Conservation (phyloP, 2,888 invertebrate species). For the Oscheius sp. region DNA sequence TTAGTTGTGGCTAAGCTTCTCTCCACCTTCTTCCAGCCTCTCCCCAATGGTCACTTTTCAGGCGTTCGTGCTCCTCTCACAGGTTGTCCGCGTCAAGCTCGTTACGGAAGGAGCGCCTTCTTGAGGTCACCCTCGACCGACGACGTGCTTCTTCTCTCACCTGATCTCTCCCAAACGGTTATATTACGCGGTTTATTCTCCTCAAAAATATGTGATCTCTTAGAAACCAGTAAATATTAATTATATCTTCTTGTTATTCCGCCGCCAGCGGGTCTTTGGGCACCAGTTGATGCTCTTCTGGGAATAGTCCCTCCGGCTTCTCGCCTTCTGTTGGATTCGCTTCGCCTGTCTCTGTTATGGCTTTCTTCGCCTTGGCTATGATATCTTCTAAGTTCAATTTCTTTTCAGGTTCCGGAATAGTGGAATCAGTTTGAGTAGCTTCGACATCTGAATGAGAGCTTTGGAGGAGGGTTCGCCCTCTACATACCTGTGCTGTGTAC, state of each 20-base stretch:
- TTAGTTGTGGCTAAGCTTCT: too few relatives aligned
- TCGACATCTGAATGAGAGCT: too few relatives aligned
- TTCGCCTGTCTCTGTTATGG: background rate
- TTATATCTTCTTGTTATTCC: background rate
- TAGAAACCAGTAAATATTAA: background rate
- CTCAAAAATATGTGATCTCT: background rate
- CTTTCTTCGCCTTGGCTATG: background rate
- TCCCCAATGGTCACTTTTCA: background rate
- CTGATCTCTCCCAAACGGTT: slow-evolving; percentile 16
- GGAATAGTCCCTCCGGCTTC: background rate
- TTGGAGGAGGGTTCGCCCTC: too few relatives aligned
- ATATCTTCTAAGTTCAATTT: background rate
- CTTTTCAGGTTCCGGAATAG: background rate
- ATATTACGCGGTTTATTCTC: slow-evolving; percentile 30
- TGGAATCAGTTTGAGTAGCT: too few relatives aligned
- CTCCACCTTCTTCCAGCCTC: background rate
- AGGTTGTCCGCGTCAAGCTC: background rate
- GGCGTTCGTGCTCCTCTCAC: background rate
- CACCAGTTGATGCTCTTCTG: too few relatives aligned
- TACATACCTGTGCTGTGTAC: background rate
- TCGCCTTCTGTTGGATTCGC: background rate
- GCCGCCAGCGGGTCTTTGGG: background rate
- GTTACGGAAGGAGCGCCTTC: background rate
- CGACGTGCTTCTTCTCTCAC: slow-evolving; percentile 22
- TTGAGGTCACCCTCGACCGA: background rate